Base-by-base conservation (phyloP, 2,888 invertebrate species). In the Strigamia maritima region DNA sequence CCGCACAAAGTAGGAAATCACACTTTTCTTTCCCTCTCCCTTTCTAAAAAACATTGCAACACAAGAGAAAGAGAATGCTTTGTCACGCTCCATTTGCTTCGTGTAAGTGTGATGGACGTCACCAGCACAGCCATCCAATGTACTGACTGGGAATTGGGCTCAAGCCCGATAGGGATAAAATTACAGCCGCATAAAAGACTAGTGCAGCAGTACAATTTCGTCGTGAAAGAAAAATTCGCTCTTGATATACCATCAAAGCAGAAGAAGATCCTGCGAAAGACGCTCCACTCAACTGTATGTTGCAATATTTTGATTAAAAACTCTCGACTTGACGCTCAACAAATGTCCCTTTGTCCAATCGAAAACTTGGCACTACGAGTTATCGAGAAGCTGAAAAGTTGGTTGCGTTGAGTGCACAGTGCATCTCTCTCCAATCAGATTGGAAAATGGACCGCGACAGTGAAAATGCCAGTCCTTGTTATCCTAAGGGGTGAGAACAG, bases 61-160 rank as follows among this genome's bases (percentile, higher is more conserved):
- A 28, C 24, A 70, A 26, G 70, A 70, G 70, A 70, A 70, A 70
- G 70, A 70, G 70, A 70, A 70, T 70, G 70, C 70, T 70, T 28
- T 70, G 70, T 70, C 70, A 70, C 70, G 70, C 70, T 70, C 70
- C 70, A 70, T 70, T 70, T 70, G 70, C 70, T 70, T 70, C 70
- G 70, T 70, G 70, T 70, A 70, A 70, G 70, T 70, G 70, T 70
- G 70, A 70, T 70, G 70, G 70, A 70, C 70, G 70, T 70, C 70
- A 70, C 70, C 70, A 70, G 28, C 70, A 26, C 70, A 70, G 70
- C 70, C 70, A 70, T 70, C 70, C 28, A 70, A 70, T 70, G 70
- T 26, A n/a, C 70, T 70, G 70, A 70, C 70, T 70, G 70, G 70
- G 70, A 70, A 70, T 70, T 70, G 70, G 70, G 70, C 70, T 70